phyloP scores from a whole-genome alignment of 2,113 vertebrate species.

The Pygoscelis antarcticus region DNA sequence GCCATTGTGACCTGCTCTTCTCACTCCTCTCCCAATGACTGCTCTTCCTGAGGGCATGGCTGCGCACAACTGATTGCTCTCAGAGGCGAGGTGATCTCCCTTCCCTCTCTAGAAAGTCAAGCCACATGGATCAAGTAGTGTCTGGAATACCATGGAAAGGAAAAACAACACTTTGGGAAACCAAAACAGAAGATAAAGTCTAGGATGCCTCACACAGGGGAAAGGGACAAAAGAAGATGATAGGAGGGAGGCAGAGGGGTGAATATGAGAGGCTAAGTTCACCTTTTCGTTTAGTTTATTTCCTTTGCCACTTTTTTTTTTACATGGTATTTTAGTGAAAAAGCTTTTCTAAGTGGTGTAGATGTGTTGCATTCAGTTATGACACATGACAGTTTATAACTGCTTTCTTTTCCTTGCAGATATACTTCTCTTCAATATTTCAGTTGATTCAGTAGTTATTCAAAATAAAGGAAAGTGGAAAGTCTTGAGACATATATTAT shows the following conservation, averaged over 20 bases:
- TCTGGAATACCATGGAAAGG: background rate
- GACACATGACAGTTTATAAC: background rate
- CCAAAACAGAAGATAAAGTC: background rate
- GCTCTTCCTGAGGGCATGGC: background rate
- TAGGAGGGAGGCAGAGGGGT: background rate
- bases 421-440: background rate
- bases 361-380: background rate
- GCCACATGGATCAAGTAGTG: background rate
- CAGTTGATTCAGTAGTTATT: background rate
- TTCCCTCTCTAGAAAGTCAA: background rate
- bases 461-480: background rate
- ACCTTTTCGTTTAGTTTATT: background rate
- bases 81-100: background rate
- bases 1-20: background rate
- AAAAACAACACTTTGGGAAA: background rate
- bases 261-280: background rate
- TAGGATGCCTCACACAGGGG: background rate
- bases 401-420: background rate
- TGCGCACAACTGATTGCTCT: rapidly evolving
- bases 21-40: background rate
- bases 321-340: background rate
- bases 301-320: background rate
- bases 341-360: background rate
- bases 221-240: background rate
- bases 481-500: background rate